A percentile compares a stretch with the other conserved stretches of the same genome.
These are phyloP conservation scores for Copidosoma floridanum DNA, from an alignment of 1,140 invertebrate genomes.

Conservation along the genomic window DNA sequence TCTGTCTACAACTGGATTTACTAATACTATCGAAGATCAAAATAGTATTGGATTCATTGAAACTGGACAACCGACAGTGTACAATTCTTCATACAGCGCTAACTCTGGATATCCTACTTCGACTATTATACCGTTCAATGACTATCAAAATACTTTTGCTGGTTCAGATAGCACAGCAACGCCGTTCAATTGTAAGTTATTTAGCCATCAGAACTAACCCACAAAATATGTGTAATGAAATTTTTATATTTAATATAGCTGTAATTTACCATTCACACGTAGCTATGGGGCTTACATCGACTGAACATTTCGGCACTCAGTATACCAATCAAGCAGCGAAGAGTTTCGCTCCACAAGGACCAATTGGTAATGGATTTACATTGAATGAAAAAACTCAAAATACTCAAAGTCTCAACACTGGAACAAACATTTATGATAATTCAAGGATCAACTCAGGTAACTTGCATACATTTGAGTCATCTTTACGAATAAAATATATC, in stretches of 20 bases:
- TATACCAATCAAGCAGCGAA: slow-evolving; percentile 23
- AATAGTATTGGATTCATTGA: slow-evolving; percentile 17
- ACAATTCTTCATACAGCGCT: slow-evolving; percentile 9
- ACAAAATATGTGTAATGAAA: not conserved
- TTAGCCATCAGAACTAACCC: not conserved
- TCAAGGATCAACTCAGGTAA: slow-evolving; percentile 18
- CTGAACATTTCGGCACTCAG: slow-evolving; percentile 13
- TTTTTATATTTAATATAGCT: slow-evolving; percentile 19
- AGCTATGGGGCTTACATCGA: slow-evolving; percentile 18
- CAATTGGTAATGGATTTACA: not conserved
- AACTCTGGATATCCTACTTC: slow-evolving; percentile 14
- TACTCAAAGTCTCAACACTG: not conserved
- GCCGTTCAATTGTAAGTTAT: slow-evolving; percentile 21
- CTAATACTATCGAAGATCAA: slow-evolving; percentile 1
- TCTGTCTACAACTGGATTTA: slow-evolving; percentile 7
- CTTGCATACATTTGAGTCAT: too few relatives aligned
- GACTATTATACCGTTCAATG: slow-evolving; percentile 11
- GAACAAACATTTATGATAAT: slow-evolving; percentile 14
- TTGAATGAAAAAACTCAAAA: slow-evolving; percentile 1
- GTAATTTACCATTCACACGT: slow-evolving; percentile 22
- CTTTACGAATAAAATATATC: too few relatives aligned
- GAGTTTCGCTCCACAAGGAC: slow-evolving; percentile 8
- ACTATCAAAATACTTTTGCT: slow-evolving; percentile 1
- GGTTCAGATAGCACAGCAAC: not conserved
- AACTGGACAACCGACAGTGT: slow-evolving; percentile 22